Evolutionary conservation across 2,113 vertebrate genomes (phyloP), one percentile per base, ranked within the genome.

Genomic region (Macrotus californicus): DNA sequence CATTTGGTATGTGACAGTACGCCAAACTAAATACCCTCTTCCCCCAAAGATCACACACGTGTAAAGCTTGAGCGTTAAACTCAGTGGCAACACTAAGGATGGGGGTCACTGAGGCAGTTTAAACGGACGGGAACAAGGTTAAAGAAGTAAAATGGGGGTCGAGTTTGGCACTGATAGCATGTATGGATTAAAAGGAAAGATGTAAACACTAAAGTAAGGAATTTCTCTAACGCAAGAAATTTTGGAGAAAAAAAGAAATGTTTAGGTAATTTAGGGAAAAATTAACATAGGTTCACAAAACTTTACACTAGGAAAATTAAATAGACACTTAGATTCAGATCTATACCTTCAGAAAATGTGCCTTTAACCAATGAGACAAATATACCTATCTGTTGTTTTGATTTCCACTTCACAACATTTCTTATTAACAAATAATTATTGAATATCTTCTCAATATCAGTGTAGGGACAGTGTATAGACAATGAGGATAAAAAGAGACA

Each of bases 271-370:
- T 48, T 81, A 19, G 39, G 90, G 34, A 2, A 79, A 92, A 61
- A 36, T 89, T 31, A 81, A 69, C 48, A 76, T 16, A 67, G 18
- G 15, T 89, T 73, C 18, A 69, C 3, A 84, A 88, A 92, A 79
- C 21, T 81, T 91, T 77, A 76, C 12, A 46, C 67, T 59, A 81
- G 6, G 59, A 80, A 59, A 50, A 81, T 85, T 89, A 54, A 69
- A 77, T 12, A 80, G 19, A 64, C 22, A 56, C 72, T 77, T 76
- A 84, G 59, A 85, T 86, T 73, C 48, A 89, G 31, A 75, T 70
- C 10, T 86, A 11, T 12, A 86, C 31, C n/a, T 89, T 81, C 48
- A 93, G 56, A 93, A 96, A 93, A 82, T 90, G 43, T 90, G 31
- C 52, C 46, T 89, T 82, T 75, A 81, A 59, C 18, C 81, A 50